Base-by-base conservation (phyloP, 92 coral and sea anemone species). In the Phymanthus crucifer region DNA sequence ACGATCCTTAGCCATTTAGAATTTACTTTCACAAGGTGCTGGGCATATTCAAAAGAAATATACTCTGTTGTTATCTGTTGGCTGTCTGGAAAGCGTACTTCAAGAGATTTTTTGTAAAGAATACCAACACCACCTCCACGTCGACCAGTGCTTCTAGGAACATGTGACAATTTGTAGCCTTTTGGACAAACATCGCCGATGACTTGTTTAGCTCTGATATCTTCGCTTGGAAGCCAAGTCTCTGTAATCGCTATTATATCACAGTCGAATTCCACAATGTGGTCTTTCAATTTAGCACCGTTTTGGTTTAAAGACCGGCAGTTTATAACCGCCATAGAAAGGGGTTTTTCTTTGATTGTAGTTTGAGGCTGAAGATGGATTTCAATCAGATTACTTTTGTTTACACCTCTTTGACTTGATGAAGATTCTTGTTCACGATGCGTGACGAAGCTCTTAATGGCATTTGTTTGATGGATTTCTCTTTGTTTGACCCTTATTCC, bases 1-100 rank as follows among this genome's bases (percentile, higher is more conserved):
- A 83, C 40, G 66, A 87, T 50, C 52, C 75, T 37, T 46, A 76
- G 40, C 77, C 72, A 76, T 35, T 73, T 82, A 36, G 86, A 40
- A 32, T 43, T 26, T 35, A 73, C 40, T 61, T 74, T 82, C 19
- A 83, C 40, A 56, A 76, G 78, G 33, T 69, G 74, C 73, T 75
- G 69, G 24, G 66, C 33, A 71, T 78, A 66, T 54, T 83, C 83
- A 40, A 76, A 77, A 6, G 83, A 83, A 67, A n/a, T 70, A 54
- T 35, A 83, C 45, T 46, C n/a, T n/a, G n/a, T n/a, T n/a, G n/a
- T n/a, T n/a, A n/a, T 37, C 45, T 38, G 45, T 38, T 38, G 45
- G 45, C 45, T 38, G 45, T 38, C 45, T 5, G 45, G 45, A 38
- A 6, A 38, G 45, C 45, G 45, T 38, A 38, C 45, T 38, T 38